These are phyloP conservation scores for Palythoa grandis DNA, from an alignment of 92 coral and sea anemone genomes.

Conservation along the genomic window DNA sequence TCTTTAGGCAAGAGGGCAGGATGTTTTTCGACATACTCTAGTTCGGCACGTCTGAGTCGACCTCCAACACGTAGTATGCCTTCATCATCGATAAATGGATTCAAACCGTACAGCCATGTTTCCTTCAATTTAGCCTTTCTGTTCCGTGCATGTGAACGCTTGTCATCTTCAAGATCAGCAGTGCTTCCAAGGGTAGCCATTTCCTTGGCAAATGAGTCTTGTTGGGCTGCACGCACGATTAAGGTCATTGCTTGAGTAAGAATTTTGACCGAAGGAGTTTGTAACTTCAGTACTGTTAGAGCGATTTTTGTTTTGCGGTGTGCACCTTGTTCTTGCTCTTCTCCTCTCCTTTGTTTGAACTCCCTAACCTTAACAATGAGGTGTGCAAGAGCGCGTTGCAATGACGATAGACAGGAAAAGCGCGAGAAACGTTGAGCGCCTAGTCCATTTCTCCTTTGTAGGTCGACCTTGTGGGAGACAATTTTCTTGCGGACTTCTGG, in stretches of 20 bases:
- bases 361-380: constrained; percentile 2
- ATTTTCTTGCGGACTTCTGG: constrained; percentile 56
- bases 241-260: constrained; percentile 4
- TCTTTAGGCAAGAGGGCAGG: constrained; percentile 39
- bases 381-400: constrained; percentile 6
- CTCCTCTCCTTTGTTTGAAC: background rate
- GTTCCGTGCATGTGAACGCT: constrained; percentile 2
- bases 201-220: constrained; percentile 15
- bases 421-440: constrained; percentile 22
- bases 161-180: constrained; percentile 4
- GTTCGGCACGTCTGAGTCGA: background rate
- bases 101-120: constrained; percentile 1
- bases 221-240: background rate
- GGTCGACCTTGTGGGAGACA: constrained; percentile 7
- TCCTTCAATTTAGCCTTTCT: constrained; percentile 15
- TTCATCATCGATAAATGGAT: constrained; percentile 24
- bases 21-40: constrained; percentile 42
- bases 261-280: constrained; percentile 4
- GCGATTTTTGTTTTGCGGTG: background rate
- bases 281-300: background rate
- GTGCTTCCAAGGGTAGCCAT: constrained; percentile 5
- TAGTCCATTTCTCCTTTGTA: constrained; percentile 3
- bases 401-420: background rate
- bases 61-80: background rate
- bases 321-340: background rate